Percentiles rank a stretch among this genome's conserved stretches.
Evolutionary conservation across 92 coral and sea anemone species (phyloP).

Genomic region (Umimayanthus kanabou): DNA sequence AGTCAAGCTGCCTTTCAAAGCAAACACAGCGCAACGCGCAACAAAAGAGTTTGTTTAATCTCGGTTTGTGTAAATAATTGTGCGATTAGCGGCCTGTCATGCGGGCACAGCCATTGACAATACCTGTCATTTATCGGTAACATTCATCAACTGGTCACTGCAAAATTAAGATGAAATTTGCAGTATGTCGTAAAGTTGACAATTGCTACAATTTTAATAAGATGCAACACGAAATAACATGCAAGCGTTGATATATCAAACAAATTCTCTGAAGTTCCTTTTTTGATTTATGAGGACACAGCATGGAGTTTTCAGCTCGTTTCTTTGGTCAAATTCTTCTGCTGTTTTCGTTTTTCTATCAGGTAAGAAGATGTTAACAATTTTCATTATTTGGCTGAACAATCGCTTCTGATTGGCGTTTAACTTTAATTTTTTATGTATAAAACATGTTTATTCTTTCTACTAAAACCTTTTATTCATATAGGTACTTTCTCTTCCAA

Average conservation of each 20-base stretch:
- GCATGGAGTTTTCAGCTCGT: background rate
- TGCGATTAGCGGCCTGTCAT: background rate
- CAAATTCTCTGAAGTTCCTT: background rate
- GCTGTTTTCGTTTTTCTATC: background rate
- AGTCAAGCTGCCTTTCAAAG: background rate
- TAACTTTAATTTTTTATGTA: background rate
- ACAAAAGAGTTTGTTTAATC: conserved; percentile 4
- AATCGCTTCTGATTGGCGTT: background rate
- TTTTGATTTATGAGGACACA: background rate
- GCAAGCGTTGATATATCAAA: background rate
- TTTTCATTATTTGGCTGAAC: background rate
- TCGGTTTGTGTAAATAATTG: background rate
- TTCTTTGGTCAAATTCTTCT: background rate
- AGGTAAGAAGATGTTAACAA: background rate
- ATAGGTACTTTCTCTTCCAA: background rate
- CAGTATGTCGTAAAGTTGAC: background rate
- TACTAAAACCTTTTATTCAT: too few species aligned
- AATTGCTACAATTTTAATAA: background rate
- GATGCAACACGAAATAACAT: background rate
- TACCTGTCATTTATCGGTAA: background rate
- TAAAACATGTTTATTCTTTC: too few species aligned
- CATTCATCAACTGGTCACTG: background rate
- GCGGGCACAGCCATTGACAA: background rate
- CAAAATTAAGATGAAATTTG: background rate
- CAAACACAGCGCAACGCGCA: background rate